These are phyloP conservation scores for Sphaerophoria rueppellii DNA, from an alignment of 2,888 invertebrate species.

Conservation along the genomic window DNA sequence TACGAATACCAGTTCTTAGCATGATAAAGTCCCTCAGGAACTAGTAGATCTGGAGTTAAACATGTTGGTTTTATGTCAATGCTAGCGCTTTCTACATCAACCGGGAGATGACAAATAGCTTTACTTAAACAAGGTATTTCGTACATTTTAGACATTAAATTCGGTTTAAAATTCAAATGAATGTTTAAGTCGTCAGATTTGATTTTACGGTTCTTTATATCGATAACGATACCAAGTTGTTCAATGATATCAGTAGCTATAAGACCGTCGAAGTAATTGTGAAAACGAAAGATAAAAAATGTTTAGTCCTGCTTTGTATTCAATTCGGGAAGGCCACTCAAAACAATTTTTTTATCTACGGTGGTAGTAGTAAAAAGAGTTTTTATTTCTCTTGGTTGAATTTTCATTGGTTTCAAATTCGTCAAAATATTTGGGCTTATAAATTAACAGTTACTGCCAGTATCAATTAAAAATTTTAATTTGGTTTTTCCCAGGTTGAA, in stretches of 20 bases:
- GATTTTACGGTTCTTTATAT: neutral
- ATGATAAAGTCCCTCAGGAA: conserved; percentile 45
- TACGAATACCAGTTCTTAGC: conserved; percentile 32
- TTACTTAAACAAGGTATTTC: conserved; percentile 37
- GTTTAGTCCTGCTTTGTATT: neutral
- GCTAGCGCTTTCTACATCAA: conserved; percentile 43
- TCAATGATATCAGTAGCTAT: conserved; percentile 5
- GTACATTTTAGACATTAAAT: conserved; percentile 41
- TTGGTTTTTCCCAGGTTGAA: conserved; percentile 10
- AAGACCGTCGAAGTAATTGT: conserved; percentile 32
- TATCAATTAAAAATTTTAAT: conserved; percentile 56
- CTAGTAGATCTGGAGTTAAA: conserved; percentile 16
- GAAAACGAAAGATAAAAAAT: conserved; percentile 20
- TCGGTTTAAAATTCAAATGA: conserved; percentile 40
- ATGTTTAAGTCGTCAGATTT: conserved; percentile 4
- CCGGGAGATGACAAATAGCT: conserved; percentile 41
- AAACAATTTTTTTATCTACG: neutral
- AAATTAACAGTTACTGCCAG: conserved; percentile 56
- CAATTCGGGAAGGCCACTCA: conserved; percentile 5
- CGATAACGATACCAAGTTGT: neutral
- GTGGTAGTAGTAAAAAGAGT: neutral
- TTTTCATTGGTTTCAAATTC: conserved; percentile 29
- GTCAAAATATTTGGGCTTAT: conserved; percentile 41
- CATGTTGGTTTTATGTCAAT: conserved; percentile 34
- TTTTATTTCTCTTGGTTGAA: conserved; percentile 39